Evolutionary conservation across 1,140 invertebrate genomes (phyloP), one percentile per base, ranked within the genome.

Genomic region (Charaxes varanes): DNA sequence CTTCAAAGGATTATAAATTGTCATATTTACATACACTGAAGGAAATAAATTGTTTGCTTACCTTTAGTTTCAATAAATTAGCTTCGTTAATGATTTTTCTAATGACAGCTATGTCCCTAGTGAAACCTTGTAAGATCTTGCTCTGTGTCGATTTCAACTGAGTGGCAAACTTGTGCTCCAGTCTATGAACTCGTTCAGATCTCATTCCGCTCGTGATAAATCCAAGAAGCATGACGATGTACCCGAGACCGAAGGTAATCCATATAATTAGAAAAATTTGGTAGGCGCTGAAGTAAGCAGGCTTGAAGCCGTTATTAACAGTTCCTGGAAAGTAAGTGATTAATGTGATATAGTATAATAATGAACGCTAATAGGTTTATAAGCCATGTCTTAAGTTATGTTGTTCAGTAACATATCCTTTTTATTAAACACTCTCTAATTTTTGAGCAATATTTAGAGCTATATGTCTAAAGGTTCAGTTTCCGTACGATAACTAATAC

Each of bases 161-260:
- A 37, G 87, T 78, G 6, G 89, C 90, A 17, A 94, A 67, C 62
- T 92, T 91, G 47, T 92, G 91, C 64, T 95, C 93, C 23, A 96
- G 78, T 52, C 87, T 86, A 23, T 87, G 86, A 13, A 95, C 87
- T 60, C 89, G 88, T 65, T 94, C 94, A 37, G 92, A 94, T 38
- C 88, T 87, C 72, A 85, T 78, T 0, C 82, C 82, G 37, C 76
- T 84, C 0, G 92, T 91, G 41, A 97, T 94, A 62, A 95, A 96
- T 12, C 92, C 93, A 47, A 97, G 88, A 24, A 97, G 91, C 94
- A 97, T 97, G 7, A 95, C 89, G 26, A 96, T 87, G 72, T 97
- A 97, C 0, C 94, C 95, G 38, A 97, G 84, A 1, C 95, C 95
- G 54, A 96, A 94, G 26, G 94, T 94, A 21, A 96, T 94, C 94